Conservation (phyloP, 2,888 invertebrate species). For the Synergus gifuensis region DNA sequence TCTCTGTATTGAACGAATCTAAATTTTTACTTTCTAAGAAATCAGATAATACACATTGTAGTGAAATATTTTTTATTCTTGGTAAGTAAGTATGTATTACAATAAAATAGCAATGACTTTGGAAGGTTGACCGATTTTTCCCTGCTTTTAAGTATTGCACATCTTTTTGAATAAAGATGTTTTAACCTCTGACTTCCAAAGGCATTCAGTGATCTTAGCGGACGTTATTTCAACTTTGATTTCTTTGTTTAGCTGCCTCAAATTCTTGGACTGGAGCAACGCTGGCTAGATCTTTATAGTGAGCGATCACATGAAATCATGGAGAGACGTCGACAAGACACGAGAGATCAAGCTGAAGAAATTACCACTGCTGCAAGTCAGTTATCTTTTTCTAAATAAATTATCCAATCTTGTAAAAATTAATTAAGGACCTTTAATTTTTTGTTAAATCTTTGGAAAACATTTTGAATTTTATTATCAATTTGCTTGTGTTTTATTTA, state of each 20-base stretch:
- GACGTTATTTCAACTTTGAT: conserved; percentile 42
- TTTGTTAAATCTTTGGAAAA: conserved; percentile 33
- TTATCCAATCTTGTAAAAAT: conserved; percentile 44
- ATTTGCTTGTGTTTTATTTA: conserved; percentile 39
- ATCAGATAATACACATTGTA: conserved; percentile 16
- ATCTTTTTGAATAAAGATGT: not conserved
- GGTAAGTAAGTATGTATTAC: conserved; percentile 21
- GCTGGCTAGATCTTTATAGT: conserved; percentile 85
- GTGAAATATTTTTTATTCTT: conserved; percentile 1
- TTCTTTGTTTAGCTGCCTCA: conserved; percentile 81
- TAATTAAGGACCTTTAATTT: not conserved
- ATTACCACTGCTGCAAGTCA: conserved; percentile 85
- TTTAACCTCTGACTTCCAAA: conserved; percentile 17
- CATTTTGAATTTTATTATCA: conserved; percentile 4
- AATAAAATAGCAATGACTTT: conserved; percentile 49
- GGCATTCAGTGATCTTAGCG: conserved; percentile 35
- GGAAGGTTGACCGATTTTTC: conserved; percentile 19
- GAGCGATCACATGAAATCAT: conserved; percentile 87
- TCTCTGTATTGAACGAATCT: conserved; percentile 69
- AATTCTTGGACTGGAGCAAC: conserved; percentile 89
- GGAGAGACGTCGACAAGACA: conserved; percentile 92
- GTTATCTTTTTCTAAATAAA: conserved; percentile 62
- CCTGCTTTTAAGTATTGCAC: not conserved
- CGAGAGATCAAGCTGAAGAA: conserved; percentile 96
- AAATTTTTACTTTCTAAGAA: conserved; percentile 23